Base-by-base conservation (phyloP, 2,888 invertebrate genomes). In the Melolontha melolontha region DNA sequence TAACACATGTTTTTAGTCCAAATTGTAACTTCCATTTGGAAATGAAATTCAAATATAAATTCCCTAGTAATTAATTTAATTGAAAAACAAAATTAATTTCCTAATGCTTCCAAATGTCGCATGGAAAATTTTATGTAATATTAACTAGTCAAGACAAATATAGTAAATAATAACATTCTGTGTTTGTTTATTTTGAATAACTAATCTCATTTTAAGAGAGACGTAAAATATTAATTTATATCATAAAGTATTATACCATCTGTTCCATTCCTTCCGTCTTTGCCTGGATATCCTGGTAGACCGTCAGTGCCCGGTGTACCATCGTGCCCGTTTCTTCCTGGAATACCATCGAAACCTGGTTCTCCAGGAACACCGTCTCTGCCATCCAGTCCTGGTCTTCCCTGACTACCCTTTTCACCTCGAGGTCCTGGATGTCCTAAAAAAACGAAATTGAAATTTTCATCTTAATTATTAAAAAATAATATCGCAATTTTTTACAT, bases 311-410 rank as follows among this genome's bases (percentile, higher is more conserved):
- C 91, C 0, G 89, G 87, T 50, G 86, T 78, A 0, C 94, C 94
- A 75, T 94, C 94, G 14, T 92, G 88, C 0, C 96, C 96, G 70
- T 93, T 94, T 64, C 95, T 86, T 1, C 96, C 95, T 0, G 92
- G 92, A 71, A 94, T 89, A 0, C 96, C 96, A 76, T 94, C 94
- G 40, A 96, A 83, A 0, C 96, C 96, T 0, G 96, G 96, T 77
- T 95, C 95, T 0, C 96, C 96, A 0, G 96, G 95, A 0, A 96
- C 90, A 2, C 96, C 96, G 75, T 96, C 95, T 64, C 94, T 85
- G 0, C 96, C 96, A 77, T 96, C 96, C 1, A 95, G 82, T 0
- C 94, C 94, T 0, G 90, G 84, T 44, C 88, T 86, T 0, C 93
- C 93, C 0, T 89, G 87, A 50, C 89, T 89, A 0, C 93, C 93